These are phyloP conservation scores for Fregata magnificens DNA, from an alignment of 2,113 vertebrate genomes.

Conservation along the genomic window DNA sequence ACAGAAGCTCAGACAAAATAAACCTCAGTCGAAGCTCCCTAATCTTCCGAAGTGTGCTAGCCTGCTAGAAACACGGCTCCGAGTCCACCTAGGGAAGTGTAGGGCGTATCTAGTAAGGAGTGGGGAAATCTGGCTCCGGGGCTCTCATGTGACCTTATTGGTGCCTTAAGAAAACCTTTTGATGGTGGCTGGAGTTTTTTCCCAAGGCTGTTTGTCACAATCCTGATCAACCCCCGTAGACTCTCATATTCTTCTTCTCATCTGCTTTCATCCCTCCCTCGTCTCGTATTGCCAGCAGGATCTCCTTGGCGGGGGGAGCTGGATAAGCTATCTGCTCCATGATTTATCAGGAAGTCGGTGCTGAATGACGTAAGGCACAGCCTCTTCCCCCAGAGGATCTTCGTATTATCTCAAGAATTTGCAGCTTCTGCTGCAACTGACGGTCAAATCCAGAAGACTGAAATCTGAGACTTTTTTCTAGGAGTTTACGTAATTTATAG, in stretches of 20 bases:
- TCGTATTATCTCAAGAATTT: conserved; percentile 49
- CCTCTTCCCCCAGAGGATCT: conserved; percentile 21
- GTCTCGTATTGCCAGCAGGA: background rate
- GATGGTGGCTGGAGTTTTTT: background rate
- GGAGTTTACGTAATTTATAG: conserved; percentile 22
- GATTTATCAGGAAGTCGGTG: conserved; percentile 38
- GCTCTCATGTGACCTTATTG: background rate
- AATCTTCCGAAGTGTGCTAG: background rate
- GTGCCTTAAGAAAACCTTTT: background rate
- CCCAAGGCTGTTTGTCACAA: background rate
- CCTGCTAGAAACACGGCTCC: background rate
- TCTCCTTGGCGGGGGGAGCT: background rate
- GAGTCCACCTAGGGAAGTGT: background rate
- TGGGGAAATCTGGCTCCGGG: background rate
- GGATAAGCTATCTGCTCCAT: background rate
- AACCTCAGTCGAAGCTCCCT: background rate
- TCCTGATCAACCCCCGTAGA: background rate
- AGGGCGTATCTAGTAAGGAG: background rate
- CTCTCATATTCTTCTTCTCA: background rate
- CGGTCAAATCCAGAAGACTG: background rate
- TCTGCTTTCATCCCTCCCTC: background rate
- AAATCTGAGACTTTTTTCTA: conserved; percentile 18
- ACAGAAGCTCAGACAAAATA: background rate
- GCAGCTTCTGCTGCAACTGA: conserved; percentile 32
- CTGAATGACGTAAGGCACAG: conserved; percentile 31